Conservation (phyloP, 2,113 vertebrate species). For the Neolamprologus variostigma region DNA sequence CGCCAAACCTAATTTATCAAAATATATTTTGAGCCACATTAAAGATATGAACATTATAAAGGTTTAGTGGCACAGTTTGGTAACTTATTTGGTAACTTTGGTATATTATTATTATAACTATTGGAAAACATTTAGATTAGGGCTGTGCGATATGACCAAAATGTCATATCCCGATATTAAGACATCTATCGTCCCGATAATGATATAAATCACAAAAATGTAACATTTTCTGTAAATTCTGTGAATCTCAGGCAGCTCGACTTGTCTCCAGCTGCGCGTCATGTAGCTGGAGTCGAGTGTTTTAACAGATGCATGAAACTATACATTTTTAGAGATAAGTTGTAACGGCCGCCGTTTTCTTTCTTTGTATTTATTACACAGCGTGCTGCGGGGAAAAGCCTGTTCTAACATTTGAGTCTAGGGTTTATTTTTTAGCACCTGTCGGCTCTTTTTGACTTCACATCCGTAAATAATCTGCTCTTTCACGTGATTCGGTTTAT, state of each 20-base stretch:
- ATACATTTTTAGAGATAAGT: too few relatives aligned
- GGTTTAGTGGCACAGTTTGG: too few relatives aligned
- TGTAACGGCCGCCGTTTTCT: accelerated
- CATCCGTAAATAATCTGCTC: accelerated
- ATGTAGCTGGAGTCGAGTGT: too few relatives aligned
- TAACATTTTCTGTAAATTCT: too few relatives aligned
- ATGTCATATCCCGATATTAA: too few relatives aligned
- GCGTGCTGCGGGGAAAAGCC: too few relatives aligned
- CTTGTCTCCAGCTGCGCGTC: too few relatives aligned
- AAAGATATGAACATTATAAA: neutral
- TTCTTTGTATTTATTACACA: accelerated
- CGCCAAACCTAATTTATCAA: neutral
- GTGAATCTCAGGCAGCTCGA: too few relatives aligned
- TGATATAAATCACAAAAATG: too few relatives aligned
- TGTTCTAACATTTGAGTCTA: too few relatives aligned
- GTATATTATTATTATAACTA: too few relatives aligned
- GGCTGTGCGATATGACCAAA: too few relatives aligned
- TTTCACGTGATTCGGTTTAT: neutral
- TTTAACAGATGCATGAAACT: accelerated
- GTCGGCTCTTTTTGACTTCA: accelerated
- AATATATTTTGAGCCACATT: neutral
- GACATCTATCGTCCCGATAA: accelerated
- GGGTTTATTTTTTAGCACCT: accelerated
- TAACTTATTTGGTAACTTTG: neutral
- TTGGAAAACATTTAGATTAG: neutral